Conservation (phyloP, 2,888 invertebrate genomes). For the Eledone cirrhosa region DNA sequence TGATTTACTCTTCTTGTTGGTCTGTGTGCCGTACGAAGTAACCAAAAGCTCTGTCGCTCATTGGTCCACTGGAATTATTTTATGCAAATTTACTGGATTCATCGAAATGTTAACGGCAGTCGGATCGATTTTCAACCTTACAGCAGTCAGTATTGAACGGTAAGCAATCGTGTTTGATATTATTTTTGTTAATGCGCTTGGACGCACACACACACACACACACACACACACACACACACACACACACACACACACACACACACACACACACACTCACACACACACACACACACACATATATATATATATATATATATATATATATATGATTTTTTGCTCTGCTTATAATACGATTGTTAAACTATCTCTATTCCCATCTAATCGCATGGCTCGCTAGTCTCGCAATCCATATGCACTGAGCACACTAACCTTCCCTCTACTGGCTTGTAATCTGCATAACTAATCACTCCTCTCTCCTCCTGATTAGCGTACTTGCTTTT, state of each 20-base stretch:
- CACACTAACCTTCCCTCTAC: too few species aligned
- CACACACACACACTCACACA: constrained; percentile 18
- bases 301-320: constrained; percentile 22
- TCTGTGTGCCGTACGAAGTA: constrained; percentile 69
- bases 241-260: constrained; percentile 13
- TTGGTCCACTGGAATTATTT: constrained; percentile 67
- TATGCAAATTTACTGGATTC: constrained; percentile 69
- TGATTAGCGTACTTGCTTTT: too few species aligned
- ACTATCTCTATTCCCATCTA: too few species aligned
- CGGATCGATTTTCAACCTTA: constrained; percentile 69
- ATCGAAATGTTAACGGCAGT: constrained; percentile 69
- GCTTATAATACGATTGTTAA: too few species aligned
- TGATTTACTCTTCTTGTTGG: constrained; percentile 68
- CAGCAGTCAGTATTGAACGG: constrained; percentile 71
- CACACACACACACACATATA: constrained; percentile 21
- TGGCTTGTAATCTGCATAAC: too few species aligned
- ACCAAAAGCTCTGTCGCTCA: constrained; percentile 65
- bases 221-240: not conserved
- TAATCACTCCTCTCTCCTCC: too few species aligned
- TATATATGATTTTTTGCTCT: too few species aligned
- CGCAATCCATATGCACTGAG: too few species aligned
- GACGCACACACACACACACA: not conserved
- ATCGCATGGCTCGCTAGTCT: too few species aligned
- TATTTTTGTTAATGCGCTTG: not conserved
- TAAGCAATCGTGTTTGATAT: constrained; percentile 45